Base-by-base conservation (phyloP, 1,140 invertebrate species). In the Drosophila kurseongensis region DNA sequence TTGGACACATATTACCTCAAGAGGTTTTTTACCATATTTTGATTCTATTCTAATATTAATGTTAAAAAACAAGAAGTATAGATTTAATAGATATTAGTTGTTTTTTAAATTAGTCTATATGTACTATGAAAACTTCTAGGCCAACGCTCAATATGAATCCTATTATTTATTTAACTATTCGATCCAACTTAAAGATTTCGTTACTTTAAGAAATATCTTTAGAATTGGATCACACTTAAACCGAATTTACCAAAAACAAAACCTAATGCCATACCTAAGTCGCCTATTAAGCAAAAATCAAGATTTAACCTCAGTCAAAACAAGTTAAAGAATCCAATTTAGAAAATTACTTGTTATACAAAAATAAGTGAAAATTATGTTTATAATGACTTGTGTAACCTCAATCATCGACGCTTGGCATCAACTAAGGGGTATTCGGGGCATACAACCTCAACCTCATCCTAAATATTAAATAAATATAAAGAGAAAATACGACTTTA, bases 291-390 rank as follows among this genome's bases (percentile, higher is more conserved):
- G 29, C 10, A 23, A 4, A 9, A 1, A 7, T 23, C 13, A 50
- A 60, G 32, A 18, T 18, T 41, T 36, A 57, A 7, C 10, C 45
- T 40, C 18, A 35, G 10, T 13, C 27, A 32, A 47, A 14, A 55
- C 38, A 27, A 23, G 38, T 52, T 42, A 32, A 42, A 27, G 44
- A 51, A 74, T 42, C 52, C 55, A 75, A 73, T 56, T 73, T 60
- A 10, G 6, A 42, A 67, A 67, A 72, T 52, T 59, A 66, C 59
- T 67, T 41, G 51, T 74, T 56, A 55, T 51, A 50, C 52, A 71
- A 66, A 8, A 66, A 44, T 58, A 75, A 83, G 56, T 52, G 36
- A 62, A 61, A 83, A 71, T 78, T 45, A 79, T 75, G 75, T 40
- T 78, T 57, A 78, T 67, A 61, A 78, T 45, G 41, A 54, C 47